Base-by-base conservation (phyloP, 2,113 vertebrate species). In the Clinocottus analis region DNA sequence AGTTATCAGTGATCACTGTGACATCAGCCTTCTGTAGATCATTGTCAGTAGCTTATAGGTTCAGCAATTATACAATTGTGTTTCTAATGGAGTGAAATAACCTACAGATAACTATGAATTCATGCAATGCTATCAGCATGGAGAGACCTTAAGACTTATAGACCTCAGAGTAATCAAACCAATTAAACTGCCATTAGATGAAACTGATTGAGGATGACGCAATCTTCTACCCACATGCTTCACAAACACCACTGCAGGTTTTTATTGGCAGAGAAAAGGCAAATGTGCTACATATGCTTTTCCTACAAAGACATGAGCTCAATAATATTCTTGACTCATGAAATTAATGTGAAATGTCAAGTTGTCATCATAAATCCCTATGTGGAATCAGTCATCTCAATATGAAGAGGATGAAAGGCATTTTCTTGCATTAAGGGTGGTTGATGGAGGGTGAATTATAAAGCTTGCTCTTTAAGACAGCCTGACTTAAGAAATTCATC, bases 181-280 rank as follows among this genome's bases (percentile, higher is more conserved):
- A 87, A 90, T 89, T 82, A 89, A 87, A 79, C 27, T 65, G 65
- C 58, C 51, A 61, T 86, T 85, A 82, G 74, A 66, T 59, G n/a
- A 78, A 72, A 73, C 60, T 56, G 61, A n/a, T 58, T 58, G 75
- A 85, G 76, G 72, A 14, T 19, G 9, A 80, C 47, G 41, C 55
- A 56, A 62, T n/a, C 27, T 67, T 67, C 61, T 65, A 55, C 35
- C 66, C 39, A 39, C 77, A 71, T 45, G 31, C 41, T 61, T 59
- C 58, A 49, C 59, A 73, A 64, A 74, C 17, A 62, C 27, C 62
- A 9, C 47, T 53, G 67, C 51, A 79, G 23, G 59, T 61, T 37
- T 59, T 74, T 69, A 56, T 35, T 7, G 7, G 19, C 14, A 60
- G 31, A 43, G 37, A 25, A 62, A 58, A 73, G 33, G 16, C 25